Evolutionary conservation across 2,113 vertebrate genomes (phyloP).

Genomic region (Trochalopteron elliotii): DNA sequence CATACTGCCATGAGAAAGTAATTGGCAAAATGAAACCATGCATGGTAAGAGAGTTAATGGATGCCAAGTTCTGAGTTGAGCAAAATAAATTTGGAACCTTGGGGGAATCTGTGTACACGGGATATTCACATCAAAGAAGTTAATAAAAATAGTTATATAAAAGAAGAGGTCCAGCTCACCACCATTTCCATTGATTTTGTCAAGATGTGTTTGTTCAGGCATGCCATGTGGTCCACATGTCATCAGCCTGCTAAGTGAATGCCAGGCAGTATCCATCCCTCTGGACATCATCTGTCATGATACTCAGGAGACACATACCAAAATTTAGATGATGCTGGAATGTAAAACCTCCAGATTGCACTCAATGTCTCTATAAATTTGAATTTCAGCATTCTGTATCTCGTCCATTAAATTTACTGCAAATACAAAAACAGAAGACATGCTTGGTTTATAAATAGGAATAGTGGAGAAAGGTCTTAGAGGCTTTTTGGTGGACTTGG

Average conservation of each 20-base stretch:
- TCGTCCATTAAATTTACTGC: neutral
- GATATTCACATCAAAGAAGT: neutral
- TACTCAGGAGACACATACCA: neutral
- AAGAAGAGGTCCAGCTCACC: neutral
- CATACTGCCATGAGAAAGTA: neutral
- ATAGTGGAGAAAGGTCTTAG: neutral
- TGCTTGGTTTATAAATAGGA: neutral
- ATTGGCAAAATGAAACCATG: neutral
- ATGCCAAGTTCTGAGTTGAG: neutral
- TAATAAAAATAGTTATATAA: neutral
- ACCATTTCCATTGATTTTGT: neutral
- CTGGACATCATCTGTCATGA: fast-evolving
- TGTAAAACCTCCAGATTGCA: neutral
- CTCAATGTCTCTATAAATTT: neutral
- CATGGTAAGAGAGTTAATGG: neutral
- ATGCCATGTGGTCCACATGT: fast-evolving
- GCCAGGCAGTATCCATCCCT: neutral
- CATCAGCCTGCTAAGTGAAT: neutral
- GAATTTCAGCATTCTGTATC: neutral
- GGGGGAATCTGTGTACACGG: neutral
- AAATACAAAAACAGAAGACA: neutral
- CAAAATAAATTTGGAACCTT: neutral
- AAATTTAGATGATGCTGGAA: neutral
- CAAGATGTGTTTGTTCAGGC: neutral
- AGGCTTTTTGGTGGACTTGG: too few species aligned